phyloP scores from a whole-genome alignment of 2,113 vertebrate species.

The Haliaeetus leucogaster region DNA sequence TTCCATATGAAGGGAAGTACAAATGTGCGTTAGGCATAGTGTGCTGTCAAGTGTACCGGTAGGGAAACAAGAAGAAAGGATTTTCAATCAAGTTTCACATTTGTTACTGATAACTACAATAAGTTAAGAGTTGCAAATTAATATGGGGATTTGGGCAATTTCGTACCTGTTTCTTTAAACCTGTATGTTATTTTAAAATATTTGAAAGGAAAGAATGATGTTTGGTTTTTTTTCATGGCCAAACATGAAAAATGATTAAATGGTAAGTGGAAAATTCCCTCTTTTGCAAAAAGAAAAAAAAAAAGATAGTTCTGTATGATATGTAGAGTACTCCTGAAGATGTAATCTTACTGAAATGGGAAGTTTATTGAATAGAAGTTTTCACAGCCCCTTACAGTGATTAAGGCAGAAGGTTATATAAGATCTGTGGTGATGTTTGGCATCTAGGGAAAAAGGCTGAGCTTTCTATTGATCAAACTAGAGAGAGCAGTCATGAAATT shows the following conservation, averaged over 20 bases:
- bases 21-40: not conserved
- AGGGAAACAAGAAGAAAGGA: not conserved
- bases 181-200: not conserved
- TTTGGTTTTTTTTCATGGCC: not conserved
- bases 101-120: not conserved
- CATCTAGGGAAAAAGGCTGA: not conserved
- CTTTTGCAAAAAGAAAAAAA: not conserved
- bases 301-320: not conserved
- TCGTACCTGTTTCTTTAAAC: not conserved
- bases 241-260: not conserved
- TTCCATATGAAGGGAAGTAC: not conserved
- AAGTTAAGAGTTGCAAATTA: not conserved
- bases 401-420: not conserved
- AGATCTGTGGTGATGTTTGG: not conserved
- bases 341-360: not conserved
- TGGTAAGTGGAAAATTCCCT: not conserved
- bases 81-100: not conserved
- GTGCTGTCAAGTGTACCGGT: not conserved
- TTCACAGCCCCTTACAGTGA: not conserved
- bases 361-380: not conserved
- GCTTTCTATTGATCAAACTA: not conserved
- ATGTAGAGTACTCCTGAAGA: not conserved
- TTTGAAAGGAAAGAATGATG: not conserved
- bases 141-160: not conserved
- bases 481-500: not conserved